Percentiles rank a stretch among this genome's conserved stretches.
phyloP scores from a whole-genome alignment of 2,113 vertebrate genomes.

The Lagopus muta region DNA sequence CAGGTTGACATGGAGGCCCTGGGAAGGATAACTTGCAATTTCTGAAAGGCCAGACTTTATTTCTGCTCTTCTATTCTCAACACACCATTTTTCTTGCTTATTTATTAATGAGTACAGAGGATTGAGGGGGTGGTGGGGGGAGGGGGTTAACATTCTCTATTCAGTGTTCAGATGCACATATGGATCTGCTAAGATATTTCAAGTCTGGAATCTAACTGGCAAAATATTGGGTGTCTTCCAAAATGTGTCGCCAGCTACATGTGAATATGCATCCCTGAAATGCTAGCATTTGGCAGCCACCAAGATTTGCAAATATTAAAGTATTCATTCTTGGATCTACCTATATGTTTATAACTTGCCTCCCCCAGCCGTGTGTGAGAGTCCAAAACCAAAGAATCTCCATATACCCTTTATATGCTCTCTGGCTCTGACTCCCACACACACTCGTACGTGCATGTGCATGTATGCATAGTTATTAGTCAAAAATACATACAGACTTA shows the following conservation, averaged over 20 bases:
- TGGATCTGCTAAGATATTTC: slow-evolving; percentile 39
- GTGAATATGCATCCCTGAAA: slow-evolving; percentile 74
- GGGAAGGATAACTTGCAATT: neutral
- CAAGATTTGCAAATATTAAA: slow-evolving; percentile 66
- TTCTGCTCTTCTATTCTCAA: neutral
- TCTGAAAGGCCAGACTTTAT: neutral
- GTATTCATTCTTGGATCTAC: slow-evolving; percentile 70
- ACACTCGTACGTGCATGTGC: slow-evolving; percentile 51
- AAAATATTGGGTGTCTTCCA: slow-evolving; percentile 29
- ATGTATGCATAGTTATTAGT: slow-evolving; percentile 57
- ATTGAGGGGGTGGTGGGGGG: no score
- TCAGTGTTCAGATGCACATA: neutral
- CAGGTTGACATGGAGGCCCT: slow-evolving; percentile 19
- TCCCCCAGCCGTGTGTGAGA: slow-evolving; percentile 34
- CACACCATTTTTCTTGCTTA: neutral
- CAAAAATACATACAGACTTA: slow-evolving; percentile 24
- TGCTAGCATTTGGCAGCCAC: slow-evolving; percentile 64
- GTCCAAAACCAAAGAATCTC: slow-evolving; percentile 74
- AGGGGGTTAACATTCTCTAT: neutral
- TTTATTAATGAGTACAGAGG: neutral
- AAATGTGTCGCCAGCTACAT: slow-evolving; percentile 47
- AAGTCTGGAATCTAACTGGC: slow-evolving; percentile 38
- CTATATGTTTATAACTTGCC: slow-evolving; percentile 65
- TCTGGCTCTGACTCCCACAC: slow-evolving; percentile 56
- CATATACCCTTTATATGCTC: slow-evolving; percentile 68